Evolutionary conservation across 1,140 invertebrate genomes (phyloP).

Genomic region (Zaprionus gabonicus): DNA sequence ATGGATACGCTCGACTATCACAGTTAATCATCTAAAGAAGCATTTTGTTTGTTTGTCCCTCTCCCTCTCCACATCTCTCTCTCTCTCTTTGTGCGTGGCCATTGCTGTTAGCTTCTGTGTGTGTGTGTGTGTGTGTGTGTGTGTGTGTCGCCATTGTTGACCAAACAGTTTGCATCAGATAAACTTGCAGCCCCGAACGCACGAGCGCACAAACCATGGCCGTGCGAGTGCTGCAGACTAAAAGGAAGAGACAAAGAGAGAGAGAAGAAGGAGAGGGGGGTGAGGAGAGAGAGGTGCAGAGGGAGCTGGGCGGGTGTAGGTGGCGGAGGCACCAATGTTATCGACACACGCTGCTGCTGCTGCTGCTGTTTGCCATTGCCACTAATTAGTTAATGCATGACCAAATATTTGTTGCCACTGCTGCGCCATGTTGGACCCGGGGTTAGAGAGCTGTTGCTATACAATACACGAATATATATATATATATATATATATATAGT

Average conservation of each 20-base stretch:
- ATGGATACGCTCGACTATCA: constrained; percentile 57
- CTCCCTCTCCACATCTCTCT: not conserved
- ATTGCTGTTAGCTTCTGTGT: constrained; percentile 27
- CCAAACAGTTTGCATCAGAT: constrained; percentile 75
- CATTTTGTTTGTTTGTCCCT: constrained; percentile 47
- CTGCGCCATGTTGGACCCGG: constrained; percentile 9
- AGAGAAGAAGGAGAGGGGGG: not conserved
- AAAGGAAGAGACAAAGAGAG: constrained; percentile 46
- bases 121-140: constrained; percentile 17
- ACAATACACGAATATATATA: constrained; percentile 6
- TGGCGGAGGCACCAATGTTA: constrained; percentile 37
- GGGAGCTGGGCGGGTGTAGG: constrained; percentile 26
- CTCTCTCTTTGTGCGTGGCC: constrained; percentile 38
- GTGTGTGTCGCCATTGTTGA: constrained; percentile 75
- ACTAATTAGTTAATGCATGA: constrained; percentile 75
- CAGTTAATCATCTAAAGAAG: constrained; percentile 81
- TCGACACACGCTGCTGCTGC: constrained; percentile 21
- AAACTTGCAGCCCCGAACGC: constrained; percentile 62
- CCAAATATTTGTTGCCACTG: constrained; percentile 54
- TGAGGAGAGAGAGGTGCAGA: not conserved
- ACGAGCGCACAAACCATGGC: constrained; percentile 64
- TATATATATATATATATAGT: not conserved
- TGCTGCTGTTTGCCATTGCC: constrained; percentile 35
- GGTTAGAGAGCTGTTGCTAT: not conserved
- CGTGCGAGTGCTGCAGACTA: constrained; percentile 2